Base-by-base conservation (phyloP, 2,113 vertebrate genomes). In the Eira barbara region DNA sequence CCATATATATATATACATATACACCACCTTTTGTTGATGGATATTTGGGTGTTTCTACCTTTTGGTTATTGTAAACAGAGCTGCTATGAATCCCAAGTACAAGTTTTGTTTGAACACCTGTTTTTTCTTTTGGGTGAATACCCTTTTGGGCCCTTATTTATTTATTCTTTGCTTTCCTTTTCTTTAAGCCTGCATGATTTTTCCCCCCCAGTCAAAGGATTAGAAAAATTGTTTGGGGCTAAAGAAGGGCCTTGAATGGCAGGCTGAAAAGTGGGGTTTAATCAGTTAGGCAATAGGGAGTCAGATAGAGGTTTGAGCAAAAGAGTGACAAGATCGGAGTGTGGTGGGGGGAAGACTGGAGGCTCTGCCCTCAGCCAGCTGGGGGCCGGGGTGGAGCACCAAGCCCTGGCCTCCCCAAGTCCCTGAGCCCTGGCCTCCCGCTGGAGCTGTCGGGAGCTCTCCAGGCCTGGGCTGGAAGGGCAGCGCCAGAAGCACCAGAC, bases 41-140 rank as follows among this genome's bases (percentile, higher is more conserved):
- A 42, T 14, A 67, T 79, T 52, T 90, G 67, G 15, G 67, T 78
- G 49, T 36, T 88, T 61, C 36, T 25, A 59, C 45, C 20, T 81
- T 91, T 78, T 63, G 49, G 34, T 42, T 90, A 18, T 49, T 69
- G 20, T 76, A 78, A 88, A 52, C 57, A 78, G 45, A 81, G 29
- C 31, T 27, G 2, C 87, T 52, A 34, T 39, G 42, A 78, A 71
- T 45, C 88, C 88, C 49, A 63, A 23, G 45, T 42, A 31, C 39
- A 67, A 57, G 42, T 79, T 69, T 80, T 85, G 13, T 86, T 94
- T 71, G 49, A 86, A 82, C 67, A 82, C 31, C 59, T 91, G 71
- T 42, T 90, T 78, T 79, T 87, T 84, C 63, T 87, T 39, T 45
- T 21, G 59, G 52, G 69, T 67, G 0, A 3, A 14, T 74, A 90